A percentile compares a stretch with the other conserved stretches of the same genome.
Conservation (phyloP, 2,888 invertebrate genomes). For the Oeneis ivallda region DNA sequence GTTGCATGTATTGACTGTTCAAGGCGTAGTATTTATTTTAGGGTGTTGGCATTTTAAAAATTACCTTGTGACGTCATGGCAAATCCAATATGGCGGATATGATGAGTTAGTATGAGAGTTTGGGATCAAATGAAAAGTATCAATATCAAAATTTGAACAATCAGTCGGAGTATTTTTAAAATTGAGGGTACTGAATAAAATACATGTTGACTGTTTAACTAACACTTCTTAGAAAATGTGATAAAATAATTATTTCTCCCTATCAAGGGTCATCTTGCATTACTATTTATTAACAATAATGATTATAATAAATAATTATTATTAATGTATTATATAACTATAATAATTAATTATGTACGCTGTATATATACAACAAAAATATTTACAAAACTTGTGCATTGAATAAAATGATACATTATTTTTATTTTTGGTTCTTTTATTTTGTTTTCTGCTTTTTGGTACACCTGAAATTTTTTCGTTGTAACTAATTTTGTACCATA, state of each 20-base stretch:
- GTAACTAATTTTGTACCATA: too few species aligned
- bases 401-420: conserved; percentile 25
- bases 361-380: conserved; percentile 14
- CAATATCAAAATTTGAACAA: too few species aligned
- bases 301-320: not conserved
- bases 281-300: not conserved
- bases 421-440: conserved; percentile 26
- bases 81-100: too few species aligned
- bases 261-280: conserved; percentile 1
- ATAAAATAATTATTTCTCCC: not conserved
- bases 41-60: too few species aligned
- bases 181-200: not conserved
- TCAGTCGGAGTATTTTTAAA: not conserved
- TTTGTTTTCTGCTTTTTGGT: conserved; percentile 9
- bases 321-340: not conserved
- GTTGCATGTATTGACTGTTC: too few species aligned
- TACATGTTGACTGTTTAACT: too few species aligned
- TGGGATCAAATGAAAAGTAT: too few species aligned
- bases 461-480: too few species aligned
- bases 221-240: not conserved
- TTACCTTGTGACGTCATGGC: too few species aligned
- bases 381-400: conserved; percentile 25
- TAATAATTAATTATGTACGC: not conserved
- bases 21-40: too few species aligned
- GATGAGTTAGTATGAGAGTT: too few species aligned